These are phyloP conservation scores for Pocillopora grandis DNA, from an alignment of 92 coral and sea anemone species.

Conservation along the genomic window DNA sequence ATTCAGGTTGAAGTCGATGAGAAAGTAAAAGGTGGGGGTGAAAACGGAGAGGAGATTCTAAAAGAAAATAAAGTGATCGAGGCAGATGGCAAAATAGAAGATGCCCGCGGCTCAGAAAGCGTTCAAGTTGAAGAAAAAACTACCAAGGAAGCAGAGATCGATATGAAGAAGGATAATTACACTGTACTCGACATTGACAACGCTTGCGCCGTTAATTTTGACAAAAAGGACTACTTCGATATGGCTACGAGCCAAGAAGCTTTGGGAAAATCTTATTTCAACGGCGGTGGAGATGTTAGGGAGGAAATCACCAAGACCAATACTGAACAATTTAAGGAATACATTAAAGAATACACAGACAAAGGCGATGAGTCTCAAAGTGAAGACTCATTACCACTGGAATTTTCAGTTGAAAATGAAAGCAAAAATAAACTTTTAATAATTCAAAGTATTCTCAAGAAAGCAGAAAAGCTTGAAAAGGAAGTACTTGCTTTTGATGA, in stretches of 20 bases:
- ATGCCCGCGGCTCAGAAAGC: neutral
- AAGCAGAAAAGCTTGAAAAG: slow-evolving; percentile 36
- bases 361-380: neutral
- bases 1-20: slow-evolving; percentile 20
- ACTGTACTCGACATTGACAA: neutral
- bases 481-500: slow-evolving; percentile 57
- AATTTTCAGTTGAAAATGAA: neutral
- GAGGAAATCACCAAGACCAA: neutral
- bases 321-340: neutral
- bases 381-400: neutral
- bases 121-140: neutral
- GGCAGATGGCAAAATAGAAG: neutral
- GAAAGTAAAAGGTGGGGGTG: neutral
- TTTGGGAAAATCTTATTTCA: neutral
- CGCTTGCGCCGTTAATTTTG: neutral
- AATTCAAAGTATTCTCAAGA: slow-evolving; percentile 51
- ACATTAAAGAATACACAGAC: neutral
- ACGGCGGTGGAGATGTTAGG: neutral
- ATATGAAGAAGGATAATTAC: neutral
- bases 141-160: neutral
- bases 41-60: neutral
- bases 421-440: slow-evolving; percentile 11
- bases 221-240: neutral
- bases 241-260: neutral
- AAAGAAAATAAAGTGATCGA: neutral